Base-by-base conservation (phyloP, 2,888 invertebrate species). In the Odontocolon sp. region DNA sequence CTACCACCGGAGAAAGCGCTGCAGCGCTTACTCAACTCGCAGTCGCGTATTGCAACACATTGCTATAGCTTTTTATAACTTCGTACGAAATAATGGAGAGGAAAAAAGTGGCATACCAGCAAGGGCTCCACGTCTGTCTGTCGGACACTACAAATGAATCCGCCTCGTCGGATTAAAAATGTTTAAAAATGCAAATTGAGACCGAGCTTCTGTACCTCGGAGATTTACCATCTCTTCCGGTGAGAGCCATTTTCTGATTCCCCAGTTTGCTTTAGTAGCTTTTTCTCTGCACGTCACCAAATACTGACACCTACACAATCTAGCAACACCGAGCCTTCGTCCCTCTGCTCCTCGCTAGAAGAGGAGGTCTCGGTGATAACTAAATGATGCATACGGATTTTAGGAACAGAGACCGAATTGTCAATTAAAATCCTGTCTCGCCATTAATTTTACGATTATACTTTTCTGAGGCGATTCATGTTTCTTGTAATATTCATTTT, bases 181-280 rank as follows among this genome's bases (percentile, higher is more conserved):
- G 52, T 77, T 77, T 74, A 63, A 77, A 71, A 77, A 76, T 80
- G 75, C 75, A 80, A 78, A 80, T 77, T 69, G 66, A 75, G 38
- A 36, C 50, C 70, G 40, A 40, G 56, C 54, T 52, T 14, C n/a
- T n/a, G n/a, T n/a, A 21, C 52, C 28, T 1, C 18, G 59, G 67
- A 76, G 67, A 76, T 76, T 75, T 70, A 75, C 26, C 61, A 63
- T 52, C 26, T 23, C 40, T 21, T 14, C 9, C 0, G 38, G 31
- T 16, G 56, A 47, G 42, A 61, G 36, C 56, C 33, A 47, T 76
- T 56, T 14, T 63, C 50, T 40, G 5, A 6, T 36, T 31, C 31
- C 14, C 42, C n/a, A 42, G 54, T n/a, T 52, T 23, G 14, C 21
- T 9, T 3, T 36, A 14, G 1, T 11, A 28, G 6, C 9, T 67